Percentiles rank a stretch among this genome's conserved stretches.
Evolutionary conservation across 2,797 vertebrate species (phyloP).

Genomic region (Halcyon chelicuti): DNA sequence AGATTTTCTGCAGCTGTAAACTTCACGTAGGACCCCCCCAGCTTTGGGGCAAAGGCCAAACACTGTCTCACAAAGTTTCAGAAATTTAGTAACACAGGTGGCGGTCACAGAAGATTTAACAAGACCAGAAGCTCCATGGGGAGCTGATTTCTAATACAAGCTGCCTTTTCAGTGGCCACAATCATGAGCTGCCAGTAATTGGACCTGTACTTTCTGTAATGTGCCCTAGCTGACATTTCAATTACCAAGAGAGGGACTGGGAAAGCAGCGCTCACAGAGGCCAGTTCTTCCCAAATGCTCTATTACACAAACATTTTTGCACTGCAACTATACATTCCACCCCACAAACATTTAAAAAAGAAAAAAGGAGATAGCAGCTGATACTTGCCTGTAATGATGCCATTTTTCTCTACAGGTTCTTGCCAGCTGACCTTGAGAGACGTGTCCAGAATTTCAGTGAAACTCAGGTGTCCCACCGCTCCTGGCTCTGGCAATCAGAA

Average conservation of each 20-base stretch:
- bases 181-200: not conserved
- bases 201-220: not conserved
- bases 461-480: conserved; percentile 90
- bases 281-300: not conserved
- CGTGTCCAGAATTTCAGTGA: conserved; percentile 95
- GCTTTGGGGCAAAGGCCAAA: not conserved
- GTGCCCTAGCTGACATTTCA: not conserved
- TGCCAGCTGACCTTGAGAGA: conserved; percentile 96
- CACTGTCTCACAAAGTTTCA: not conserved
- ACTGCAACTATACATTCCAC: not conserved
- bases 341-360: no score
- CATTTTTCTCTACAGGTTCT: conserved; percentile 92
- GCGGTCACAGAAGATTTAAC: not conserved
- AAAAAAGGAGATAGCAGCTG: not conserved
- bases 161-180: not conserved
- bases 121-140: not conserved
- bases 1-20: not conserved
- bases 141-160: not conserved
- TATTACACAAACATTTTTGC: not conserved
- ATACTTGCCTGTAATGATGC: conserved; percentile 88
- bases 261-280: not conserved
- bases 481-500: conserved; percentile 85
- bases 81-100: not conserved
- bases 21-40: not conserved
- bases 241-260: not conserved